These are phyloP conservation scores for Harpagus bidentatus DNA, from an alignment of 2,113 vertebrate genomes.

Conservation along the genomic window DNA sequence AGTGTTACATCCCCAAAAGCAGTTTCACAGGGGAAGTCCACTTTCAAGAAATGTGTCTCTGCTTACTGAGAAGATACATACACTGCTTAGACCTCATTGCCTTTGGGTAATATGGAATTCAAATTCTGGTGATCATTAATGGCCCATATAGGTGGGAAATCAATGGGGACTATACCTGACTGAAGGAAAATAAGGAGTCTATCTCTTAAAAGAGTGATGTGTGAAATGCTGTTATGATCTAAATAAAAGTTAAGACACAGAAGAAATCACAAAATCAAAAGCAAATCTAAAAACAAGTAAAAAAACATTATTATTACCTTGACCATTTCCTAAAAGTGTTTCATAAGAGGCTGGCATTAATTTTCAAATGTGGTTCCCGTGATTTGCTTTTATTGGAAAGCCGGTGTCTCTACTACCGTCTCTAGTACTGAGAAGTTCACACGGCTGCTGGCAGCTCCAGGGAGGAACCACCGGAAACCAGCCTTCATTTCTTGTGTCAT, in stretches of 20 bases:
- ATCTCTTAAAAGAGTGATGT: neutral
- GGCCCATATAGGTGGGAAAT: neutral
- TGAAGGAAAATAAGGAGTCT: neutral
- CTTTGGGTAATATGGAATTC: neutral
- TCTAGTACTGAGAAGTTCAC: neutral
- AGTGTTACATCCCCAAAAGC: neutral
- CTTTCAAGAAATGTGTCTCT: neutral
- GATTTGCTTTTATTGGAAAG: neutral
- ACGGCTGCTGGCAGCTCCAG: neutral
- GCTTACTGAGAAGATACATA: neutral
- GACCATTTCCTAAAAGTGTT: neutral
- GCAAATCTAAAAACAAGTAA: neutral
- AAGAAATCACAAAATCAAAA: neutral
- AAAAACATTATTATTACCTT: neutral
- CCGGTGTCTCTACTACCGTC: neutral
- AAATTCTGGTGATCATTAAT: neutral
- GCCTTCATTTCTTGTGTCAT: neutral
- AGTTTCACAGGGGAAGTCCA: neutral
- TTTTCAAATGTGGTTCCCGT: neutral
- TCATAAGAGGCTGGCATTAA: neutral
- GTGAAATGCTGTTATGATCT: neutral
- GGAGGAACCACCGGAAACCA: neutral
- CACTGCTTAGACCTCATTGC: neutral
- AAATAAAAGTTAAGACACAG: neutral
- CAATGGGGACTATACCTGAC: neutral